phyloP scores from a whole-genome alignment of 1,140 invertebrate genomes.

The Andrena cerasifolii region DNA sequence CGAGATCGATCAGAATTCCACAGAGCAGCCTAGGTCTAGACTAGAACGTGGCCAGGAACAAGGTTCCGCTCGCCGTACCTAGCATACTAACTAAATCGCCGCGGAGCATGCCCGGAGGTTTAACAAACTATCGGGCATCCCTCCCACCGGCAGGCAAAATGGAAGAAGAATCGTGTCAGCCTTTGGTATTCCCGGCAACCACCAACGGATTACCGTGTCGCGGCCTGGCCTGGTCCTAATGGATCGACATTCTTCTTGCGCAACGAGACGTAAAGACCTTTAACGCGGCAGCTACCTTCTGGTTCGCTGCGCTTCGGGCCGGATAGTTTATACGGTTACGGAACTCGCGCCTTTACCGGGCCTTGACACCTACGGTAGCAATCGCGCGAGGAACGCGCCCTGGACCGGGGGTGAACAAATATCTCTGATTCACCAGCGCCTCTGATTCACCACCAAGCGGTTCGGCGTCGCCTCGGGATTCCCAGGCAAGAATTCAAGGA shows the following conservation, averaged over 20 bases:
- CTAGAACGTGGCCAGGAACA: conserved; percentile 4
- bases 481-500: background rate
- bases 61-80: background rate
- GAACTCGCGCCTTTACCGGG: conserved; percentile 52
- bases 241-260: conserved; percentile 68
- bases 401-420: too few species aligned
- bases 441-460: too few species aligned
- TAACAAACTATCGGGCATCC: too few species aligned
- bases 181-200: conserved; percentile 23
- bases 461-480: conserved; percentile 23
- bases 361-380: conserved; percentile 63
- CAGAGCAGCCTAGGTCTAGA: background rate
- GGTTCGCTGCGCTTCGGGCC: conserved; percentile 22
- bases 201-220: conserved; percentile 23
- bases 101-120: too few species aligned
- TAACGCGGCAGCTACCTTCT: conserved; percentile 55
- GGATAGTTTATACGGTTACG: conserved; percentile 48
- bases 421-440: too few species aligned
- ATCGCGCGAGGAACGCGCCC: too few species aligned
- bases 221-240: conserved; percentile 55
- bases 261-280: conserved; percentile 68
- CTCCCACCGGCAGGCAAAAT: too few species aligned
- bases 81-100: background rate
- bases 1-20: background rate
- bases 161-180: conserved; percentile 17